These are phyloP conservation scores for Xenopus laevis DNA, from an alignment of 2,113 vertebrate genomes.

Conservation along the genomic window DNA sequence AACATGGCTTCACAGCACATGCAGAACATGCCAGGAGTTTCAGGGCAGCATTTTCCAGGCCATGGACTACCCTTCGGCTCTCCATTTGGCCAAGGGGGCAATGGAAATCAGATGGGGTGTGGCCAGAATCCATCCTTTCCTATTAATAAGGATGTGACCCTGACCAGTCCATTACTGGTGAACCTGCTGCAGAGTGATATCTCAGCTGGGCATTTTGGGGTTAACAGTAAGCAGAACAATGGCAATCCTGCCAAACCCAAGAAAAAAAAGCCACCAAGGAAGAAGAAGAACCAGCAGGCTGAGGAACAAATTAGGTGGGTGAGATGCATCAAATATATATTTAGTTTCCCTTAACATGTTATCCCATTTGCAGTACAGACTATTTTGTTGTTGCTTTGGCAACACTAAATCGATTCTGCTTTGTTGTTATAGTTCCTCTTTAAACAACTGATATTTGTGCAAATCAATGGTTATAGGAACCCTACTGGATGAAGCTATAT, in stretches of 20 bases:
- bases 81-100: slow-evolving; percentile 65
- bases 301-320: slow-evolving; percentile 86
- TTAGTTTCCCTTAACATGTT: not conserved
- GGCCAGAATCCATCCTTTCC: slow-evolving; percentile 84
- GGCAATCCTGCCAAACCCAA: slow-evolving; percentile 85
- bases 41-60: slow-evolving; percentile 81
- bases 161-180: slow-evolving; percentile 93
- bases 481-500: too few relatives aligned
- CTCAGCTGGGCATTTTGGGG: slow-evolving; percentile 93
- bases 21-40: slow-evolving; percentile 83
- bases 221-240: slow-evolving; percentile 88
- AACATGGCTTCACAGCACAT: slow-evolving; percentile 89
- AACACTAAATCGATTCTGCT: too few relatives aligned
- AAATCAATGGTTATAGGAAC: too few relatives aligned
- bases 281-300: slow-evolving; percentile 91
- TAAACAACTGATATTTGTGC: too few relatives aligned
- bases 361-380: too few relatives aligned
- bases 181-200: slow-evolving; percentile 97
- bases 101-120: slow-evolving; percentile 84
- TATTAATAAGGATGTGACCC: slow-evolving; percentile 92
- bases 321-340: not conserved
- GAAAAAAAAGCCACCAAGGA: slow-evolving; percentile 95
- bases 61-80: slow-evolving; percentile 83
- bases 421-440: too few relatives aligned
- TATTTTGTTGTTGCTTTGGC: too few relatives aligned